Evolutionary conservation across 2,113 vertebrate species (phyloP), one percentile per base, ranked within the genome.

Genomic region (Hypomesus transpacificus): DNA sequence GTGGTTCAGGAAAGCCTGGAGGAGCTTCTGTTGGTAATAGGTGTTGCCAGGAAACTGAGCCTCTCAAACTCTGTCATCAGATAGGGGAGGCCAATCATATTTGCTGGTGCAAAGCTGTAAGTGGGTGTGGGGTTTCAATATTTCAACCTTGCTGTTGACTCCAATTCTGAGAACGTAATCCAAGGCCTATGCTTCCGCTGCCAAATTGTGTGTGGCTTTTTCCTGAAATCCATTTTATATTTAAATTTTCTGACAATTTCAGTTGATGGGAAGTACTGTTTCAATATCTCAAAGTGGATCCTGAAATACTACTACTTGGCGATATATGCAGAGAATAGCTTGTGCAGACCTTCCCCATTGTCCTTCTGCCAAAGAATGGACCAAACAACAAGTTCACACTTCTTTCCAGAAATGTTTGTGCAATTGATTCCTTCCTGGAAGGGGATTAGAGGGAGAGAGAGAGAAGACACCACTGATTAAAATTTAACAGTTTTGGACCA

Each of bases 231-330:
- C 7, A 34, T 9, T 46, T 46, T 46, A 11, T 46, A 13, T 46
- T 46, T 9, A 5, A 13, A 46, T 46, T 46, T 46, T 46, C 39
- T 2, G 39, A 46, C 39, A 11, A 11, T 46, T 46, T 46, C 7
- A 46, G 39, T 9, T 46, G 5, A 46, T 46, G 39, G 68, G 26
- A 53, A 65, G 71, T 70, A 77, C 64, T 75, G 63, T 66, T 53
- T 71, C 70, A 59, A 22, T 14, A 70, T 66, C 51, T 67, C 60
- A 66, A 16, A 54, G 34, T 76, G 70, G 61, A 70, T 71, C n/a
- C 31, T 69, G 21, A 78, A 75, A 31, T 31, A 63, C 34, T 31
- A 59, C 6, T 59, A 3, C 8, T 70, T 76, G 56, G 46, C 60
- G 63, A 74, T 78, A 51, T 66, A 61, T 46, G 8, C 64, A 51